Percentiles rank a stretch among this genome's conserved stretches.
Evolutionary conservation across 2,113 vertebrate genomes (phyloP).

Genomic region (Bolborhynchus lineola): DNA sequence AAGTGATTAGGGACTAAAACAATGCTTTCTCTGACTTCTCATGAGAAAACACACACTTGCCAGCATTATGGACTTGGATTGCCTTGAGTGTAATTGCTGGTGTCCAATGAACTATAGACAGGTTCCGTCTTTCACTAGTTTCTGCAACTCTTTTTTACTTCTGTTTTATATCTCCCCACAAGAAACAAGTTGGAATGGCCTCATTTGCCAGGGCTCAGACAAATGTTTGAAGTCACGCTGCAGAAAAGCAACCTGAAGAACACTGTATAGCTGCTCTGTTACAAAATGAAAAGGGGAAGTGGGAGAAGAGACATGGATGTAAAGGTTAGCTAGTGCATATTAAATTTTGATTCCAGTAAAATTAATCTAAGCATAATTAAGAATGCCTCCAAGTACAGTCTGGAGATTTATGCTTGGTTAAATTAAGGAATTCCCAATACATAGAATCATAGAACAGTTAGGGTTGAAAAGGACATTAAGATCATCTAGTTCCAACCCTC

Average conservation of each 20-base stretch:
- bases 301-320: background rate
- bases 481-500: too few species aligned
- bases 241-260: background rate
- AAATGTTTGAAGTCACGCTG: background rate
- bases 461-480: too few species aligned
- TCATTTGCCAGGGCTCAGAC: background rate
- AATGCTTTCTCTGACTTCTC: slow-evolving; percentile 32
- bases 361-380: background rate
- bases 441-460: background rate
- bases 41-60: slow-evolving; percentile 48
- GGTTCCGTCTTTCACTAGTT: background rate
- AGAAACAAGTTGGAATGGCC: background rate
- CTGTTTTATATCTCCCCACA: background rate
- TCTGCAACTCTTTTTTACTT: background rate
- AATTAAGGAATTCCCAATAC: background rate
- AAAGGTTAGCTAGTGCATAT: background rate
- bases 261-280: background rate
- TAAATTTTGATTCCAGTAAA: background rate
- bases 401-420: background rate
- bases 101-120: slow-evolving; percentile 41
- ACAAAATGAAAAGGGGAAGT: background rate
- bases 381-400: background rate
- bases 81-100: slow-evolving; percentile 19
- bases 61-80: background rate
- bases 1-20: slow-evolving; percentile 35